phyloP scores from a whole-genome alignment of 2,113 vertebrate genomes.

The Rallus limicola region DNA sequence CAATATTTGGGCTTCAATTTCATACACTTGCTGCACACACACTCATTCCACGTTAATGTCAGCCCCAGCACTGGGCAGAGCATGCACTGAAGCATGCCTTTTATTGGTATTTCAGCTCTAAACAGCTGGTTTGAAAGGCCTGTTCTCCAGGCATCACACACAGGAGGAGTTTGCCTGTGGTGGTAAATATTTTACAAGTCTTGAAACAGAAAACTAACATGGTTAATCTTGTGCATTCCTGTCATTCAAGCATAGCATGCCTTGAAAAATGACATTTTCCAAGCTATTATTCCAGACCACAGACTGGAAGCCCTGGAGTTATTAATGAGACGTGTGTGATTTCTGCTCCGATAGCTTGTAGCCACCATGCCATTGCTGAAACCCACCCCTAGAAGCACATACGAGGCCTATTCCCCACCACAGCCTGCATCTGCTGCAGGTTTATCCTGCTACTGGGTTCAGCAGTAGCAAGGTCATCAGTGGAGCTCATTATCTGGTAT shows the following conservation, averaged over 20 bases:
- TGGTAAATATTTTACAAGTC: conserved; percentile 21
- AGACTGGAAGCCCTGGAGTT: not conserved
- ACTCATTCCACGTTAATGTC: not conserved
- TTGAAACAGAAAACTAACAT: not conserved
- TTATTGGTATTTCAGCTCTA: not conserved
- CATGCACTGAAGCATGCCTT: not conserved
- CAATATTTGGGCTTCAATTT: not conserved
- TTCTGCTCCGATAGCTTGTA: not conserved
- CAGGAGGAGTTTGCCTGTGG: not conserved
- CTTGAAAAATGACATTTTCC: conserved; percentile 2
- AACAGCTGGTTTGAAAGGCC: not conserved
- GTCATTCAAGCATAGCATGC: not conserved
- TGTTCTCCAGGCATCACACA: not conserved
- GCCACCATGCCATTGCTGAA: not conserved
- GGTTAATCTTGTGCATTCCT: not conserved
- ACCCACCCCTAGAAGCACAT: not conserved
- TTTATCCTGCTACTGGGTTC: not conserved
- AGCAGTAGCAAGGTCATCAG: not conserved
- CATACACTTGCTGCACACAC: not conserved
- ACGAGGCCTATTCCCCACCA: not conserved
- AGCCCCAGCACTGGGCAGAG: not conserved
- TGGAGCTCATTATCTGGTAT: not conserved
- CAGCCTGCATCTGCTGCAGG: not conserved
- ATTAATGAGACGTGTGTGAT: not conserved
- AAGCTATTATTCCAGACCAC: not conserved